Evolutionary conservation across 2,113 vertebrate genomes (phyloP).

Genomic region (Cephalophus harveyi): DNA sequence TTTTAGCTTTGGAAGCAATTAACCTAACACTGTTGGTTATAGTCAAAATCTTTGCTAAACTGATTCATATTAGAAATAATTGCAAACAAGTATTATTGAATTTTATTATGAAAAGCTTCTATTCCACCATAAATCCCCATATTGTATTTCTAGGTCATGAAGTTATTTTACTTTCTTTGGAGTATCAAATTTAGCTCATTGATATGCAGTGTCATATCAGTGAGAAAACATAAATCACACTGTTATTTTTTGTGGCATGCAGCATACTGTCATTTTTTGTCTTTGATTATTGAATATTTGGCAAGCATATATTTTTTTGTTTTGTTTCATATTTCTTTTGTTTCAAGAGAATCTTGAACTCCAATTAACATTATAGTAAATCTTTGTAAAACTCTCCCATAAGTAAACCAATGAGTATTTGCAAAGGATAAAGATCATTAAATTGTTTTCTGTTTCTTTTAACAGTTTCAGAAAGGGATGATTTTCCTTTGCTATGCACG

Average conservation of each 20-base stretch:
- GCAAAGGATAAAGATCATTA: background rate
- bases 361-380: background rate
- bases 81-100: conserved; percentile 1
- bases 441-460: conserved; percentile 2
- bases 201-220: conserved; percentile 23
- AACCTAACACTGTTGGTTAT: background rate
- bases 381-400: background rate
- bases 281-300: conserved; percentile 32
- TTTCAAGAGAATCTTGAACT: conserved; percentile 35
- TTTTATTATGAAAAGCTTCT: background rate
- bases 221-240: conserved; percentile 52
- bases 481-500: background rate
- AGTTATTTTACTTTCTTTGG: background rate
- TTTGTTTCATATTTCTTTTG: conserved; percentile 37
- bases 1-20: background rate
- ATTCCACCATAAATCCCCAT: conserved; percentile 7
- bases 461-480: background rate
- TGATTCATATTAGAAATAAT: conserved; percentile 5
- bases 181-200: conserved; percentile 35
- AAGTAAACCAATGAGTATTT: background rate
- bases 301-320: background rate
- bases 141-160: background rate
- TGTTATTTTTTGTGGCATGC: background rate
- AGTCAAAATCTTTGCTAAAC: background rate
- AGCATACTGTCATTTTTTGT: background rate